Evolutionary conservation across 2,113 vertebrate genomes (phyloP), one percentile per base, ranked within the genome.

Genomic region (Phaethon lepturus): DNA sequence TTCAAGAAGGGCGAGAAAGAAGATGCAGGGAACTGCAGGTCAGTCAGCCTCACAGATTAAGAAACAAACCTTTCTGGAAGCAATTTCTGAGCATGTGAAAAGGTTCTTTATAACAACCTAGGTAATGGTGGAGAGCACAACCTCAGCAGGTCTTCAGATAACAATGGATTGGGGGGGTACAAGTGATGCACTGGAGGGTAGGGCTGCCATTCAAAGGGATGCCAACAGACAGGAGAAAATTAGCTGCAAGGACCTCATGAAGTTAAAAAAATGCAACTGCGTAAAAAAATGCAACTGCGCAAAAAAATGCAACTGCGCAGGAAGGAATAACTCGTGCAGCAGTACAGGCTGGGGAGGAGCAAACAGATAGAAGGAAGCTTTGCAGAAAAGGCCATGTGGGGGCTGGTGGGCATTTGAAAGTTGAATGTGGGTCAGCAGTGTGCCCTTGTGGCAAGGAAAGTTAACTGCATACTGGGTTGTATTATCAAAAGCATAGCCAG

Each of bases 131-230:
- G 50, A 45, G 56, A 47, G 16, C 24, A 35, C 28, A n/a, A 24
- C 26, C 28, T 77, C n/a, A 23, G 20, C 45, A 67, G 5, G 17
- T 67, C 22, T 53, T 35, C 45, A 47, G 29, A 12, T 28, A 60
- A 11, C 49, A 53, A 52, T 0, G 2, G 49, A 19, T 1, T 42
- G 16, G 9, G 7, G 7, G 8, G 9, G 31, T 56, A 42, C 59
- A 58, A 33, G 23, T 26, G 19, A 22, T 40, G 52, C 7, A 14
- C 29, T 35, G 56, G 7, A 53, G 25, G 56, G 31, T 24, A 47
- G 44, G n/a, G 40, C 22, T 84, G 53, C 15, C 2, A 3, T 79
- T 79, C 35, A 56, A n/a, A 55, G 14, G 28, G 9, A 23, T 50
- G 38, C 45, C 44, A 72, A 13, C 10, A 49, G 23, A 52, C 47